phyloP scores from a whole-genome alignment of 2,888 invertebrate genomes.

The Eremobia ochroleuca region DNA sequence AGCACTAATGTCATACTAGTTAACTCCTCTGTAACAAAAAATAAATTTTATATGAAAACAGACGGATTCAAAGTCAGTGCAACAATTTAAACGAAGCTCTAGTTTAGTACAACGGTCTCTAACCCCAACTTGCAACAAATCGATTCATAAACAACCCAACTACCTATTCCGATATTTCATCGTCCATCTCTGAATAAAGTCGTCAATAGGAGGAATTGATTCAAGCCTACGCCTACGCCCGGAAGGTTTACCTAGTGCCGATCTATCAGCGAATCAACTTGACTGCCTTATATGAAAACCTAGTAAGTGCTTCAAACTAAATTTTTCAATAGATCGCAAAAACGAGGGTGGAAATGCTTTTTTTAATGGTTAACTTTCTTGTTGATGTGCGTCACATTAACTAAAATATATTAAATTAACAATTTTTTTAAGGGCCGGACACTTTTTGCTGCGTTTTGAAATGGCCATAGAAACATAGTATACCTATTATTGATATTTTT shows the following conservation, averaged over 20 bases:
- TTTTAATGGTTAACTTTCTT: background rate
- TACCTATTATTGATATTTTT: too few relatives aligned
- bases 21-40: too few relatives aligned
- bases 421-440: background rate
- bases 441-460: background rate
- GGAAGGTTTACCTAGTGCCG: conserved; percentile 52
- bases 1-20: background rate
- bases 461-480: too few relatives aligned
- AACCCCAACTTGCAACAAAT: background rate
- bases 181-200: conserved; percentile 29
- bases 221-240: conserved; percentile 8
- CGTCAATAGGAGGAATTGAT: conserved; percentile 40
- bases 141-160: conserved; percentile 11
- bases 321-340: background rate
- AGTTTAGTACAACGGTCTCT: background rate
- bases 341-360: background rate
- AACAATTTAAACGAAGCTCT: background rate
- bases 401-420: too few relatives aligned
- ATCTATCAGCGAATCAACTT: conserved; percentile 68
- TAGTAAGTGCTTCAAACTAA: background rate
- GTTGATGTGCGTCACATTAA: background rate
- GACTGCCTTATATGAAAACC: background rate
- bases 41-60: background rate
- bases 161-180: conserved; percentile 17
- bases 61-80: background rate